These are phyloP conservation scores for Thunnus albacares DNA, from an alignment of 2,797 vertebrate genomes.

Conservation along the genomic window DNA sequence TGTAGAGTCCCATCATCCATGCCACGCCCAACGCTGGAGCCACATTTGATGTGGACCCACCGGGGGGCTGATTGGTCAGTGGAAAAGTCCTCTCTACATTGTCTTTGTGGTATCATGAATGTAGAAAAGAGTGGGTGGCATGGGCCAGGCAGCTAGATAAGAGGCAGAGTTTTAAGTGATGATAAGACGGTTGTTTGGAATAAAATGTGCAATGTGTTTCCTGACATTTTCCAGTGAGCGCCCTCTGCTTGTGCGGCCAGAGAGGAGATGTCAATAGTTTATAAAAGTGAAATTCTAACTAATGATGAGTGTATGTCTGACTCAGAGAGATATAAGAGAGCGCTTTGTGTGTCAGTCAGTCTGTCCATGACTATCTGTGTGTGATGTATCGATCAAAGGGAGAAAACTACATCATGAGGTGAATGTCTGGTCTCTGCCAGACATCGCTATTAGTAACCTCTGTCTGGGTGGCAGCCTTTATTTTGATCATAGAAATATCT, in stretches of 20 bases:
- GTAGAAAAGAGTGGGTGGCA: constrained; percentile 64
- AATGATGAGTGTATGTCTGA: constrained; percentile 29
- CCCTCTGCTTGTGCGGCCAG: constrained; percentile 6
- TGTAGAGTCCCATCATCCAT: constrained; percentile 46
- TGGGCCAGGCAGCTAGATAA: constrained; percentile 68
- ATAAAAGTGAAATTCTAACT: constrained; percentile 13
- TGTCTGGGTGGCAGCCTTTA: constrained; percentile 21
- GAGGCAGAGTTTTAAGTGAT: constrained; percentile 31
- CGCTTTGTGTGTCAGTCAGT: constrained; percentile 1
- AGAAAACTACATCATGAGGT: constrained; percentile 46
- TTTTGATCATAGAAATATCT: neutral
- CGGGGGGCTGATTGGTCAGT: constrained; percentile 51
- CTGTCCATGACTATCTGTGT: constrained; percentile 34
- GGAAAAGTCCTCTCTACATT: constrained; percentile 76
- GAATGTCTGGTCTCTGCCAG: constrained; percentile 32
- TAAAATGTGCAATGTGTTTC: constrained; percentile 53
- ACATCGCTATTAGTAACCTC: constrained; percentile 46
- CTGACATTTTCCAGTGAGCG: constrained; percentile 59
- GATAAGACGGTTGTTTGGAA: constrained; percentile 65
- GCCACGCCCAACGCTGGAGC: constrained; percentile 71
- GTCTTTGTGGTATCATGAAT: constrained; percentile 67
- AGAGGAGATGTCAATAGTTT: constrained; percentile 37
- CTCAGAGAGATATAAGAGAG: constrained; percentile 24
- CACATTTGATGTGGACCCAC: constrained; percentile 71
- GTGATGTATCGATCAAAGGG: constrained; percentile 37